Evolutionary conservation across 2,113 vertebrate species (phyloP).

Genomic region (Calcarius ornatus): DNA sequence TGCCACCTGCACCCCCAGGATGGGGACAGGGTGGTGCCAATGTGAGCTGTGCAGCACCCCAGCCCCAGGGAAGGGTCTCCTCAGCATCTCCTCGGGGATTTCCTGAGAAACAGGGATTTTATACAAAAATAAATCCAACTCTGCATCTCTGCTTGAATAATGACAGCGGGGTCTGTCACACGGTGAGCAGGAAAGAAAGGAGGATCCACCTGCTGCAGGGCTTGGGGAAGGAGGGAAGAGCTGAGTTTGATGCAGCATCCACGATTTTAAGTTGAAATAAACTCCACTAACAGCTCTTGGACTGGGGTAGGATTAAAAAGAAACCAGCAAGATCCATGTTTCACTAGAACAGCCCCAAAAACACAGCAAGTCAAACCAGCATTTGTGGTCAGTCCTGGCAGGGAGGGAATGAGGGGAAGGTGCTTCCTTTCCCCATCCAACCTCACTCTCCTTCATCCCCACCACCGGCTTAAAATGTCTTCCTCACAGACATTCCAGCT

Average conservation of each 20-base stretch:
- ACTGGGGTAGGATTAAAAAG: not conserved
- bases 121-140: not conserved
- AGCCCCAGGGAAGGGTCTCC: fast-evolving
- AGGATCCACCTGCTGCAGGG: not conserved
- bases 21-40: fast-evolving
- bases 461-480: not conserved
- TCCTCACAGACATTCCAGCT: not conserved
- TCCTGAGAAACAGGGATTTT: not conserved
- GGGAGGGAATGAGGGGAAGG: not conserved
- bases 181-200: not conserved
- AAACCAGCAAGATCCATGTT: not conserved
- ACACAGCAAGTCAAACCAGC: not conserved
- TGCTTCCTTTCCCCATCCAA: not conserved
- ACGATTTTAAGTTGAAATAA: not conserved
- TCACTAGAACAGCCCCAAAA: not conserved
- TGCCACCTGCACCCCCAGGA: not conserved
- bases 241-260: not conserved
- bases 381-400: not conserved
- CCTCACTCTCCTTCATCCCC: not conserved
- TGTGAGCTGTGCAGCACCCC: fast-evolving
- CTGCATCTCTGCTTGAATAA: not conserved
- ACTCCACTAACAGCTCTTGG: not conserved
- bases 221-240: not conserved
- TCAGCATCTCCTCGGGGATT: not conserved
- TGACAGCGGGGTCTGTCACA: not conserved